Base-by-base conservation (phyloP, 1,140 invertebrate species). In the Penaeus vannamei region DNA sequence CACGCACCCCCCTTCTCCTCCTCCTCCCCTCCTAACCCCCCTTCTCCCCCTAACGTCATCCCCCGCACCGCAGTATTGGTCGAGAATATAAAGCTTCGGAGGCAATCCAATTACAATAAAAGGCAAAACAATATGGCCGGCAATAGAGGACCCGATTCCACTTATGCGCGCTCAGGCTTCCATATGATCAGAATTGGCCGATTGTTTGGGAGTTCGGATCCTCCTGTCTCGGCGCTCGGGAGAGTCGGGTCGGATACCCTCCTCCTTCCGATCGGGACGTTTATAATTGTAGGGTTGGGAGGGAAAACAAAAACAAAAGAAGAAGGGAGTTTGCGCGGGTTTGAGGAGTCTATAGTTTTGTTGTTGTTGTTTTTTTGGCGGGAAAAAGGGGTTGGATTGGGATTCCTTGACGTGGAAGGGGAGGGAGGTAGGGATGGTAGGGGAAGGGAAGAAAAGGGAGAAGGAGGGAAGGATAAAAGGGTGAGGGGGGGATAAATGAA, bases 51-150 rank as follows among this genome's bases (percentile, higher is more conserved):
- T 12, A 53, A 53, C 53, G 53, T 53, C 53, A 53, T 26, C 61
- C 61, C 79, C 46, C 29, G 77, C 80, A 61, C 79, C 64, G 79
- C 79, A 42, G 79, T 69, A 82, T 81, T 76, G 86, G 36, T 80
- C 62, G 26, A 32, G n/a, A 87, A 69, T 83, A 83, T 87, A 87
- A 87, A 87, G 86, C 86, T 87, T 87, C 62, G 36, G 79, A 72
- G 26, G 26, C 86, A 87, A 87, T 87, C 86, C 86, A 87, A 87
- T 87, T 87, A 87, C 86, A 87, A 87, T 87, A 87, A 87, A 87
- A 87, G 86, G 86, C 86, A 83, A 87, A 87, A 87, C 86, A 87
- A 87, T 87, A 87, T 87, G 86, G 86, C 86, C 42, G n/a, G 77
- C 86, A 87, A 83, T 83, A 82, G 86, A 87, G 80, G 86, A 87